phyloP scores from a whole-genome alignment of 2,113 vertebrate species.

The Myrmecobius fasciatus region DNA sequence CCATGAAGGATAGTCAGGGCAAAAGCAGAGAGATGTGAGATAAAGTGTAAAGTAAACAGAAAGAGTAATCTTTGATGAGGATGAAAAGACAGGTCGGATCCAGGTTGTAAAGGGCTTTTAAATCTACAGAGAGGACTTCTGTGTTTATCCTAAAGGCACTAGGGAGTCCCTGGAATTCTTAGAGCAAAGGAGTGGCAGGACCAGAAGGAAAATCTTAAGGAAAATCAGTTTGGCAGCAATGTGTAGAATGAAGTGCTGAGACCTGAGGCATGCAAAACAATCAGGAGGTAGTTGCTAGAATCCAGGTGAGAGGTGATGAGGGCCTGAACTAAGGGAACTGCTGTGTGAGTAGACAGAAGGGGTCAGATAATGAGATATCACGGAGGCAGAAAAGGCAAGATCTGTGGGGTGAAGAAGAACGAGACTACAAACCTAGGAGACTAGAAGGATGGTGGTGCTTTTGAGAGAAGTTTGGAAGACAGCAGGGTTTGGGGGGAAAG shows the following conservation, averaged over 20 bases:
- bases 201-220: not conserved
- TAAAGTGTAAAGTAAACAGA: not conserved
- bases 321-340: too few relatives aligned
- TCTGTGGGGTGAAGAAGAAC: not conserved
- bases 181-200: not conserved
- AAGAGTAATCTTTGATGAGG: not conserved
- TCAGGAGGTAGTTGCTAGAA: not conserved
- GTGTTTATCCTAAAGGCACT: not conserved
- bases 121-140: not conserved
- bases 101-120: not conserved
- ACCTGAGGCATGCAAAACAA: not conserved
- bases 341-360: not conserved
- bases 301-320: not conserved
- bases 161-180: not conserved
- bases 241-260: not conserved
- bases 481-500: not conserved
- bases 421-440: not conserved
- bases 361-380: too few relatives aligned
- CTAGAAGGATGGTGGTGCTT: not conserved
- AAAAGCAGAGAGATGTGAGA: not conserved
- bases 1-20: not conserved
- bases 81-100: not conserved
- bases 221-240: not conserved
- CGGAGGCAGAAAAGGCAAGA: not conserved
- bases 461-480: not conserved